Percentiles rank a stretch among this genome's conserved stretches.
Conservation (phyloP, 1,140 invertebrate species). For the Batillaria attramentaria region DNA sequence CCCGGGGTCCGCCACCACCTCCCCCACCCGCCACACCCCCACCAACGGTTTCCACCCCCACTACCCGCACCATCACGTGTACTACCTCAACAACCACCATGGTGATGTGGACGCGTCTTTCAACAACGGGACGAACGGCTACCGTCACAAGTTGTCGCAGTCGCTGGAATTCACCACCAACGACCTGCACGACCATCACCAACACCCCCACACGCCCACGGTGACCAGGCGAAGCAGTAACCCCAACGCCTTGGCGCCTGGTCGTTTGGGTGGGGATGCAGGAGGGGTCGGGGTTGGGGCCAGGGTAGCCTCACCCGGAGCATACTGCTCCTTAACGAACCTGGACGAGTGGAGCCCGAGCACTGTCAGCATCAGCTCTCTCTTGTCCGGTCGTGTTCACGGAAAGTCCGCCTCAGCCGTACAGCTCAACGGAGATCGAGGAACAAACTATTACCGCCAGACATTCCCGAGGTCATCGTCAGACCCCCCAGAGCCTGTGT, state of each 20-base stretch:
- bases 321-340: neutral
- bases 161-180: neutral
- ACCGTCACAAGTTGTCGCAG: too few relatives aligned
- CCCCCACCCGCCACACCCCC: neutral
- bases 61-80: neutral
- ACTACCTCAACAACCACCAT: neutral
- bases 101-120: neutral
- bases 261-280: too few relatives aligned
- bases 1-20: neutral
- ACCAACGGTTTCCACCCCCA: neutral
- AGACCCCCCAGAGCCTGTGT: neutral
- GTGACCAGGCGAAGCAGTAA: too few relatives aligned
- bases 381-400: too few relatives aligned
- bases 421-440: neutral
- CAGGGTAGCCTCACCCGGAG: conserved; percentile 3
- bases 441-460: neutral
- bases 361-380: conserved; percentile 23
- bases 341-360: conserved; percentile 30
- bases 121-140: neutral
- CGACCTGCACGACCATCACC: neutral
- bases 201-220: too few relatives aligned
- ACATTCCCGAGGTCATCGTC: too few relatives aligned
- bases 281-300: too few relatives aligned
- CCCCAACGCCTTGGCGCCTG: too few relatives aligned
- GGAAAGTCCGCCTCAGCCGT: too few relatives aligned